Evolutionary conservation across 2,888 invertebrate genomes (phyloP).

Genomic region (Physocephala rufipes): DNA sequence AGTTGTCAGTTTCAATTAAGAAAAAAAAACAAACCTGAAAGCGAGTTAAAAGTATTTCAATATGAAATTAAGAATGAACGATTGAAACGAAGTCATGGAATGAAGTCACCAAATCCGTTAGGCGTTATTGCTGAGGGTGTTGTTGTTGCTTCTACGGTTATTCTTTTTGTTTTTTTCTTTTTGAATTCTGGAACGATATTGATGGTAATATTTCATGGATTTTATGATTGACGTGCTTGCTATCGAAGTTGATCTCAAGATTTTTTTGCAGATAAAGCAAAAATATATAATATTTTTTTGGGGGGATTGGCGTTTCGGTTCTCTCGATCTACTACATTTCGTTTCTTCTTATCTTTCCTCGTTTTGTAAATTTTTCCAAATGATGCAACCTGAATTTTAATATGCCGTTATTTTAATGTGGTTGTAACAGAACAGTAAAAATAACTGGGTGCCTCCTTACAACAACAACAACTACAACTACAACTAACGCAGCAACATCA

Average conservation of each 20-base stretch:
- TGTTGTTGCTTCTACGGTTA: not conserved
- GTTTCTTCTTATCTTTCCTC: not conserved
- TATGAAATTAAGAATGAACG: not conserved
- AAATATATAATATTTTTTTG: not conserved
- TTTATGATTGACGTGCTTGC: conserved; percentile 11
- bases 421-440: not conserved
- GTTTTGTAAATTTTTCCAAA: conserved; percentile 2
- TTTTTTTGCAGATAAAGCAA: not conserved
- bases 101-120: not conserved
- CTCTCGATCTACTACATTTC: not conserved
- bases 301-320: not conserved
- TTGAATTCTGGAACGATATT: not conserved
- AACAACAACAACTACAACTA: not conserved
- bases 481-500: not conserved
- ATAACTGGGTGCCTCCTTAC: conserved; percentile 25
- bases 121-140: not conserved
- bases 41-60: not conserved
- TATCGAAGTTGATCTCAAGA: not conserved
- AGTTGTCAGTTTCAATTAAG: not conserved
- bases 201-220: not conserved
- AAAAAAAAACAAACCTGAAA: too few species aligned
- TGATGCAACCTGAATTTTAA: conserved; percentile 15
- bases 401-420: conserved; percentile 28
- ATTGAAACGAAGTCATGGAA: too few species aligned
- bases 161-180: not conserved